Percentiles rank a stretch among this genome's conserved stretches.
These are phyloP conservation scores for Saxidomus purpurata DNA, from an alignment of 1,140 invertebrate species.

Conservation along the genomic window DNA sequence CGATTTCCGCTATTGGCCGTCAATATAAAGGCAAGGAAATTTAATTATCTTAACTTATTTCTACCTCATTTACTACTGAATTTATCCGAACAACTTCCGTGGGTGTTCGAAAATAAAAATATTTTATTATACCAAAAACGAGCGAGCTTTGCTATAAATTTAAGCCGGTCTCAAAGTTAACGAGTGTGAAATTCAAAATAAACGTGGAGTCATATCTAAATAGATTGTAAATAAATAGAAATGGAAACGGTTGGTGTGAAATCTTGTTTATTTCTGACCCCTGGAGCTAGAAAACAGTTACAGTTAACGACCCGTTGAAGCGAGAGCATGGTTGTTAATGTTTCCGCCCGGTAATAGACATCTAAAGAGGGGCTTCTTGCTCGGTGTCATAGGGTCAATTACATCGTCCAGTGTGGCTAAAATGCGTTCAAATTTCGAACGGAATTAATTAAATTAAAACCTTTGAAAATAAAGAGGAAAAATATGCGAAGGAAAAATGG, in stretches of 20 bases:
- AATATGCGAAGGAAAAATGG: too few species aligned
- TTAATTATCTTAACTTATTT: too few species aligned
- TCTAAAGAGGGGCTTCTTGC: not conserved
- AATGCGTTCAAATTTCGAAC: not conserved
- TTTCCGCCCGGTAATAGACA: constrained; percentile 22
- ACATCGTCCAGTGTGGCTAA: not conserved
- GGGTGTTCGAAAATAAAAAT: not conserved
- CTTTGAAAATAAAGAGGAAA: too few species aligned
- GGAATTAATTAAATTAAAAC: too few species aligned
- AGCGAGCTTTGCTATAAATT: constrained; percentile 11
- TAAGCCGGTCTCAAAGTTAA: not conserved
- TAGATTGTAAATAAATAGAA: constrained; percentile 19
- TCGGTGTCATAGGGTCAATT: not conserved
- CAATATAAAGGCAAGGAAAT: too few species aligned
- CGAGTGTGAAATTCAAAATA: constrained; percentile 3
- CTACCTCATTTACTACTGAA: constrained; percentile 1
- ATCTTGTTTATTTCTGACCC: constrained; percentile 26
- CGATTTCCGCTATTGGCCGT: too few species aligned
- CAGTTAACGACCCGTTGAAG: not conserved
- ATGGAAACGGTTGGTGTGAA: constrained; percentile 45
- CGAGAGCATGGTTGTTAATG: not conserved
- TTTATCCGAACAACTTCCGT: not conserved
- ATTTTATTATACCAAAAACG: not conserved
- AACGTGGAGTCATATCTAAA: not conserved
- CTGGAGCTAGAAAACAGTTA: constrained; percentile 6